A percentile compares a stretch with the other conserved stretches of the same genome.
These are phyloP conservation scores for Ophion slaviceki DNA, from an alignment of 2,888 invertebrate species.

Conservation along the genomic window DNA sequence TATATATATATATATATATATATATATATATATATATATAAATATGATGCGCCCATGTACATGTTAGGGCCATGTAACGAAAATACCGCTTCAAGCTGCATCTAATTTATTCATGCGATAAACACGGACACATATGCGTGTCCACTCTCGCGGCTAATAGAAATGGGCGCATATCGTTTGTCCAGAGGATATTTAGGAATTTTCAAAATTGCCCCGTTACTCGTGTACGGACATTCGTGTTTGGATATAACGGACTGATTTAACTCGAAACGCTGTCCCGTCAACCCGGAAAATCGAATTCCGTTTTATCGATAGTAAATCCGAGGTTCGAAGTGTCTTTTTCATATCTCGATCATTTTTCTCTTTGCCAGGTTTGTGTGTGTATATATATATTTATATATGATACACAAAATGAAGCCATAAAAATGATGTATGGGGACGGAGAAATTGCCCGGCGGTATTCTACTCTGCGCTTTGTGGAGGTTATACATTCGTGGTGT, in stretches of 20 bases:
- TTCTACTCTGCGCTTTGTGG: conserved; percentile 19
- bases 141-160: conserved; percentile 33
- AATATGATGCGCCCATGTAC: neutral
- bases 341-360: neutral
- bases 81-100: conserved; percentile 41
- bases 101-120: conserved; percentile 58
- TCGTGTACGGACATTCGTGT: neutral
- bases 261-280: neutral
- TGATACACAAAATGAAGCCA: conserved; percentile 10
- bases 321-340: neutral
- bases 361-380: neutral
- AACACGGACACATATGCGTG: conserved; percentile 23
- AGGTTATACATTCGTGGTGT: conserved; percentile 25
- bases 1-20: neutral
- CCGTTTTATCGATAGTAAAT: conserved; percentile 9
- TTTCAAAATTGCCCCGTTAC: conserved; percentile 18
- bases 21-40: neutral
- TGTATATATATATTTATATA: neutral
- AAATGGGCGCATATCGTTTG: conserved; percentile 8
- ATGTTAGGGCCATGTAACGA: neutral
- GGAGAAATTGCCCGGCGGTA: neutral
- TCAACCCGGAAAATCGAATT: neutral
- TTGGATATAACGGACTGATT: neutral
- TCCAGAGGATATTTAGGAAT: conserved; percentile 19
- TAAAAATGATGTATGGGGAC: conserved; percentile 37